Percentiles rank a stretch among this genome's conserved stretches.
phyloP scores from a whole-genome alignment of 2,888 invertebrate genomes.

The Noctua janthe region DNA sequence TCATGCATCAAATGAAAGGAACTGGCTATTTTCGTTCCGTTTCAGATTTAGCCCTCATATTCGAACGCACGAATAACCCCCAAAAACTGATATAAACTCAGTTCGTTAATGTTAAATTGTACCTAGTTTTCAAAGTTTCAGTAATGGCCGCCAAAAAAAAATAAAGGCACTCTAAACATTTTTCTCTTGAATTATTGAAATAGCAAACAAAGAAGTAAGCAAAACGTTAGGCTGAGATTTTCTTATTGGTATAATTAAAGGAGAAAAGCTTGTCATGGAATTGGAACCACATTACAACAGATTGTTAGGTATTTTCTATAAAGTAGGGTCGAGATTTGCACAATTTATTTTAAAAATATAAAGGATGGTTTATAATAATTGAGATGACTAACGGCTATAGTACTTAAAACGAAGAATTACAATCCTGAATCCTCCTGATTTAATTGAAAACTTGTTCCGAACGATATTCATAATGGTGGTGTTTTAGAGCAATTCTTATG shows the following conservation, averaged over 20 bases:
- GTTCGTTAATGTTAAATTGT: neutral
- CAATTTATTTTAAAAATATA: neutral
- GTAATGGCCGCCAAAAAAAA: neutral
- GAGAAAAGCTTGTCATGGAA: neutral
- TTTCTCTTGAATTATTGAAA: constrained; percentile 29
- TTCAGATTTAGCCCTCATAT: neutral
- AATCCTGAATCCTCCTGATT: constrained; percentile 16
- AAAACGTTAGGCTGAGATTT: neutral
- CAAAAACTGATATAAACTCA: neutral
- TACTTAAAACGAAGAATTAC: constrained; percentile 17
- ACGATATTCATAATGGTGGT: constrained; percentile 71
- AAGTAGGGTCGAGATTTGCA: neutral
- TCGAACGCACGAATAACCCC: neutral
- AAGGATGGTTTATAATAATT: neutral
- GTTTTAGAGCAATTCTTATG: constrained; percentile 87
- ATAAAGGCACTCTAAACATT: neutral
- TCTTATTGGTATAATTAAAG: constrained; percentile 4
- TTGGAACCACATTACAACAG: neutral
- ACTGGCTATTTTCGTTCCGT: neutral
- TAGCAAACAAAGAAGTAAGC: neutral
- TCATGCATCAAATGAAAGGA: neutral
- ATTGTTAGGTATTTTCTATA: neutral
- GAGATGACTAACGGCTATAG: neutral
- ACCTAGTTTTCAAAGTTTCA: neutral
- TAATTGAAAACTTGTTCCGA: constrained; percentile 38